Evolutionary conservation across 2,797 vertebrate species (phyloP).

Genomic region (Leptatherina wallacei): DNA sequence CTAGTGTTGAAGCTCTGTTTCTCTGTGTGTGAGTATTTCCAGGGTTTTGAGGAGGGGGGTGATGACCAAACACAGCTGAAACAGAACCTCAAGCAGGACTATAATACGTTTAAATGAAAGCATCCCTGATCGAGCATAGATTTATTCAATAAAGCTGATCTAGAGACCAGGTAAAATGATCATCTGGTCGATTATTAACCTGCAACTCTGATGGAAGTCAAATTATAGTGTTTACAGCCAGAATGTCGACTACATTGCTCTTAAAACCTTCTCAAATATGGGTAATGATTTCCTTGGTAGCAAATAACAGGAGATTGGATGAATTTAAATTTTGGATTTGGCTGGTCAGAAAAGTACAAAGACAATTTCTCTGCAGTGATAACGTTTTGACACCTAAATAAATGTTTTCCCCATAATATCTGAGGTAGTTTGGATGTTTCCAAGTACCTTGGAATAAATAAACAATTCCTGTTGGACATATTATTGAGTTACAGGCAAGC

Average conservation of each 20-base stretch:
- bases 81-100: not conserved
- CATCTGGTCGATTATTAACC: not conserved
- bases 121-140: not conserved
- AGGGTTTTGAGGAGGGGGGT: constrained; percentile 2
- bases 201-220: not conserved
- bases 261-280: not conserved
- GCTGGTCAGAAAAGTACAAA: not conserved
- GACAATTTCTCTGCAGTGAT: no score
- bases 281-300: not conserved
- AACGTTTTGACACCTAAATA: no score
- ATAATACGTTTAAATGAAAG: not conserved
- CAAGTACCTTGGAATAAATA: no score
- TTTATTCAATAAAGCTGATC: not conserved
- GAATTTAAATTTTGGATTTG: not conserved
- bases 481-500: not conserved
- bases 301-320: not conserved
- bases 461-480: not conserved
- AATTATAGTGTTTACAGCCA: not conserved
- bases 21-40: constrained; percentile 2
- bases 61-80: not conserved
- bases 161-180: no score
- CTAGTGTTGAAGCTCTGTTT: constrained; percentile 14
- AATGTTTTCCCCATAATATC: no score
- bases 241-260: not conserved
- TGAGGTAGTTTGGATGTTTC: no score